Conservation (phyloP, 2,888 invertebrate species). For the Clivina fossor region DNA sequence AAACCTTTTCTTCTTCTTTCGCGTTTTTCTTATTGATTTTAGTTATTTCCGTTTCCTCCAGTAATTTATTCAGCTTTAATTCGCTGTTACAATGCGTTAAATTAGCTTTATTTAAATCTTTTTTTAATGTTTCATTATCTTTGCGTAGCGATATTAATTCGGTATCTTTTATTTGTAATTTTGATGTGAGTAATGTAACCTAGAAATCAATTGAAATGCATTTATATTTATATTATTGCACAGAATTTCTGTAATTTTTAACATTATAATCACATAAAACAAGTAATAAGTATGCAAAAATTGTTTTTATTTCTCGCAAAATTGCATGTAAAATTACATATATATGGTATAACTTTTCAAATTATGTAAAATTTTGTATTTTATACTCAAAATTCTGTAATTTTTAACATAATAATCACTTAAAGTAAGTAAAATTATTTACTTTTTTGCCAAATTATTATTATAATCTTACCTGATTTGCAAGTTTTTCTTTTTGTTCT, state of each 20-base stretch:
- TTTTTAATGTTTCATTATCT: constrained; percentile 56
- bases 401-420: too few relatives aligned
- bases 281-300: too few relatives aligned
- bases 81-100: constrained; percentile 53
- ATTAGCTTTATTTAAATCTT: constrained; percentile 53
- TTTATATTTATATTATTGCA: too few relatives aligned
- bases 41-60: constrained; percentile 56
- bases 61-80: constrained; percentile 54
- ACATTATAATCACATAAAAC: too few relatives aligned
- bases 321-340: too few relatives aligned
- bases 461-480: constrained; percentile 49
- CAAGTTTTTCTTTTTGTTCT: constrained; percentile 47
- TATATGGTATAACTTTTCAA: too few relatives aligned
- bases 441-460: too few relatives aligned
- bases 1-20: constrained; percentile 50
- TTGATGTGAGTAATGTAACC: constrained; percentile 44
- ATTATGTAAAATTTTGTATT: too few relatives aligned
- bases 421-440: too few relatives aligned
- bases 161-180: constrained; percentile 48
- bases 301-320: too few relatives aligned
- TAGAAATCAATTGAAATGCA: constrained; percentile 35
- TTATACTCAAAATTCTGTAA: too few relatives aligned
- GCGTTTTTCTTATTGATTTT: constrained; percentile 45
- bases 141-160: constrained; percentile 49
- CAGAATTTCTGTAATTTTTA: background rate